Conservation (phyloP, 2,888 invertebrate species). For the Pammene aurita region DNA sequence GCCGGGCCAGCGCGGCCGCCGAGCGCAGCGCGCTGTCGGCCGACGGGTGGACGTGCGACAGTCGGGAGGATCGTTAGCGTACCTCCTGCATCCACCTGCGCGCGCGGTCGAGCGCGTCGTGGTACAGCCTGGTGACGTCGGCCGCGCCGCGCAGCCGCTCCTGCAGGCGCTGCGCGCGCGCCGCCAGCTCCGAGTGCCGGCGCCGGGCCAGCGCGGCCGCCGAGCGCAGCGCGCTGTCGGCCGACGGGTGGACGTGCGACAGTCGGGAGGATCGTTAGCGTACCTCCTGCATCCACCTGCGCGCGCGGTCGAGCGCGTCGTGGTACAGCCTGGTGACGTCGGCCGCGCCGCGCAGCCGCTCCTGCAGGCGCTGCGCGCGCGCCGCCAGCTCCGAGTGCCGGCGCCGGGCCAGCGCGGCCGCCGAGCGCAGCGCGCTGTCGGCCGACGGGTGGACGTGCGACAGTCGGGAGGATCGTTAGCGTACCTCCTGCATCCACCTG, state of each 20-base stretch:
- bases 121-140: constrained; percentile 83
- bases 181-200: constrained; percentile 91
- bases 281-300: constrained; percentile 89
- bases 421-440: constrained; percentile 89
- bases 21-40: constrained; percentile 89
- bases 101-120: constrained; percentile 92
- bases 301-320: constrained; percentile 92
- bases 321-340: constrained; percentile 84
- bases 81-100: constrained; percentile 90
- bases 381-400: constrained; percentile 92
- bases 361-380: constrained; percentile 92
- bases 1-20: constrained; percentile 90
- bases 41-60: constrained; percentile 88
- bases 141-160: constrained; percentile 92
- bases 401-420: constrained; percentile 89
- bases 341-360: constrained; percentile 91
- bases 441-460: constrained; percentile 89
- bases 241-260: constrained; percentile 88
- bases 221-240: constrained; percentile 89
- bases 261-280: too few species aligned
- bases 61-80: too few species aligned
- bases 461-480: too few species aligned
- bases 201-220: constrained; percentile 90
- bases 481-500: constrained; percentile 89
- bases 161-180: constrained; percentile 91